phyloP scores from a whole-genome alignment of 2,113 vertebrate genomes.

The Merops nubicus region DNA sequence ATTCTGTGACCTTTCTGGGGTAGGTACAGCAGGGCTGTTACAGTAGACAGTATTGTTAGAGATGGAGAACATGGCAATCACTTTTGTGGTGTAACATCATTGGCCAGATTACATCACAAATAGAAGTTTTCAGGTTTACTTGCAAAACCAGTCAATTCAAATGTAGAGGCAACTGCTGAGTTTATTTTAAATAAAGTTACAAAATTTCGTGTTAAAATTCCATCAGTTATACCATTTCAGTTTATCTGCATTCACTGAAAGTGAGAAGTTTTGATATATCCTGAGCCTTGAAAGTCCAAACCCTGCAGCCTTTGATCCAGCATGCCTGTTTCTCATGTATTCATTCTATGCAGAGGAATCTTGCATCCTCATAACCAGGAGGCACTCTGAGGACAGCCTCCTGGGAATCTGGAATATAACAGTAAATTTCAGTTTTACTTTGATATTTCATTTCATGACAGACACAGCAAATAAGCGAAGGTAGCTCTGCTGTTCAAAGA shows the following conservation, averaged over 20 bases:
- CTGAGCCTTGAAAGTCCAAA: not conserved
- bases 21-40: not conserved
- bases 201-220: not conserved
- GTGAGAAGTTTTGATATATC: not conserved
- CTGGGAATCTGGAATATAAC: slow-evolving; percentile 1
- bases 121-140: not conserved
- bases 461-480: slow-evolving; percentile 42
- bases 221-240: not conserved
- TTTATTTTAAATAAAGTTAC: not conserved
- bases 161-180: not conserved
- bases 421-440: slow-evolving; percentile 40
- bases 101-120: not conserved
- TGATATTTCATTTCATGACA: slow-evolving; percentile 47
- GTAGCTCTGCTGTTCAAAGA: not conserved
- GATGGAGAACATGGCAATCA: not conserved
- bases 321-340: not conserved
- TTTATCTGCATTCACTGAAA: not conserved
- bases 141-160: not conserved
- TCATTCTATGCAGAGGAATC: not conserved
- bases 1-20: too few relatives aligned
- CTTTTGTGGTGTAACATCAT: not conserved
- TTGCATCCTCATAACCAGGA: not conserved
- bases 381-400: not conserved
- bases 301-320: not conserved
- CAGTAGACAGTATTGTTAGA: not conserved